Evolutionary conservation across 2,888 invertebrate genomes (phyloP).

Genomic region (Pristionchus maxplancki): DNA sequence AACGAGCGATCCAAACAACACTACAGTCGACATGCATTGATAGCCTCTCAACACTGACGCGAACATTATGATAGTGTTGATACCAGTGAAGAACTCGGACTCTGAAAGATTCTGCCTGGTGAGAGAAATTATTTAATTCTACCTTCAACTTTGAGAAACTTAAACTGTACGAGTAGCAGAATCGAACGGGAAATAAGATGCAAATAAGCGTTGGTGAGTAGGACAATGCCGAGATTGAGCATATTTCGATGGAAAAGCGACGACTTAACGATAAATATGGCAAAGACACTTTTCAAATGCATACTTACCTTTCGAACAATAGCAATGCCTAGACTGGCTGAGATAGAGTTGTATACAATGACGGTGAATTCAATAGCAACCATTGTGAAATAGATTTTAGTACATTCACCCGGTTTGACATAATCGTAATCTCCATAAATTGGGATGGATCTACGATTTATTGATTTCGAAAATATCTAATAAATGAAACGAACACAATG

Average conservation of each 20-base stretch:
- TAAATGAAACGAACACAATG: no score
- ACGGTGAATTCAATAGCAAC: neutral
- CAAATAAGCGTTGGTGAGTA: neutral
- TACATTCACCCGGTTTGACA: neutral
- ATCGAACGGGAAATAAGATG: neutral
- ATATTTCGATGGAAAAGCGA: constrained; percentile 7
- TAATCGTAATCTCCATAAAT: neutral
- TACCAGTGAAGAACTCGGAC: neutral
- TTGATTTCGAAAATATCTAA: no score
- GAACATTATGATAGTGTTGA: neutral
- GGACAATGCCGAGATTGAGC: neutral
- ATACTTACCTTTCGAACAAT: neutral
- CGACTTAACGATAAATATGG: neutral
- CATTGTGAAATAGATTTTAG: neutral
- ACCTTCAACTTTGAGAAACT: neutral
- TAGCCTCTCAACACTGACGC: neutral
- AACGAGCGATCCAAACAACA: neutral
- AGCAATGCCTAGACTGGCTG: neutral
- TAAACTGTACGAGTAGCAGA: neutral
- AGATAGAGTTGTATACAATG: neutral
- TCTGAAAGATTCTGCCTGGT: neutral
- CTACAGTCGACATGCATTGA: neutral
- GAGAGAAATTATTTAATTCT: neutral
- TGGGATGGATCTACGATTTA: neutral
- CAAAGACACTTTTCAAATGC: neutral